Percentiles rank a stretch among this genome's conserved stretches.
phyloP scores from a whole-genome alignment of 2,113 vertebrate species.

The Choloepus hoffmanni region DNA sequence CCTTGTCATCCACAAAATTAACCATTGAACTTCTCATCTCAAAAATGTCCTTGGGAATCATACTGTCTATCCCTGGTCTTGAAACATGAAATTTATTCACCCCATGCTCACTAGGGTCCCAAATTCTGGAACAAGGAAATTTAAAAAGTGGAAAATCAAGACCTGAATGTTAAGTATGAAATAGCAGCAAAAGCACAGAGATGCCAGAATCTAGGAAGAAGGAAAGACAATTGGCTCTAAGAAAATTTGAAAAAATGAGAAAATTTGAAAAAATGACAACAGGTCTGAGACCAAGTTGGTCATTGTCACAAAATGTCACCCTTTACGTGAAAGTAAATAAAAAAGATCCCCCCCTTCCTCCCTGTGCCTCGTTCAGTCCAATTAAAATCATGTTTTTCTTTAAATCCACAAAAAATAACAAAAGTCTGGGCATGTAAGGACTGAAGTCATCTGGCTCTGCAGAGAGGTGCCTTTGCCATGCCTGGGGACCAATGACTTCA shows the following conservation, averaged over 20 bases:
- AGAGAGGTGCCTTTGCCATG: slow-evolving; percentile 81
- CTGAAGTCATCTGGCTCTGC: slow-evolving; percentile 71
- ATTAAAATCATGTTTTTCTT: slow-evolving; percentile 71
- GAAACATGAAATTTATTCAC: neutral
- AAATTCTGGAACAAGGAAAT: neutral
- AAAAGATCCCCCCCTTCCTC: neutral
- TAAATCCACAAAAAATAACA: slow-evolving; percentile 10
- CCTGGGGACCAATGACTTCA: slow-evolving; percentile 63
- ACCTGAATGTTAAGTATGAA: neutral
- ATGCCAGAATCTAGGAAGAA: neutral
- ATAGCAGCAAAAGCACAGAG: neutral
- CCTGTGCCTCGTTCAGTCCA: slow-evolving; percentile 18
- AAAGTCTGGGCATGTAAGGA: slow-evolving; percentile 68
- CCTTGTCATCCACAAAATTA: slow-evolving; percentile 22
- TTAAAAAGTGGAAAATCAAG: neutral
- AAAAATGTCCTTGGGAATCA: neutral
- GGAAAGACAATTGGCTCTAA: neutral
- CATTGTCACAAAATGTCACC: neutral
- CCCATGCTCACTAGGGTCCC: neutral
- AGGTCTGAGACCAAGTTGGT: neutral
- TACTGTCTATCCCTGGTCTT: neutral
- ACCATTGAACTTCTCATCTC: neutral
- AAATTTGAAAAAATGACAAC: slow-evolving; percentile 43
- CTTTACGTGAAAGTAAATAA: slow-evolving; percentile 15
- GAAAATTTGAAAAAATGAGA: slow-evolving; percentile 54